A percentile compares a stretch with the other conserved stretches of the same genome.
These are phyloP conservation scores for Sarcophaga peregrina DNA, from an alignment of 1,140 invertebrate species.

Conservation along the genomic window DNA sequence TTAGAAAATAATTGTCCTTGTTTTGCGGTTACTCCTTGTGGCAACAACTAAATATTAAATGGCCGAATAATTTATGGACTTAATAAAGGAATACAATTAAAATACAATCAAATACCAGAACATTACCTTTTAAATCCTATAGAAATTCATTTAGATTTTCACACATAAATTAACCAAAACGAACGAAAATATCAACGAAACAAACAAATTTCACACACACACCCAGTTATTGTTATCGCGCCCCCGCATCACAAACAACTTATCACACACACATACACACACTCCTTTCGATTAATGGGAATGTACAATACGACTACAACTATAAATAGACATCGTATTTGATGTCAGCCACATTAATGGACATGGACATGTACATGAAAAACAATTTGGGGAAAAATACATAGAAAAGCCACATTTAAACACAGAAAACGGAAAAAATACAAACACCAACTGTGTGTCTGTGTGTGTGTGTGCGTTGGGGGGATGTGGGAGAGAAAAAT, in stretches of 20 bases:
- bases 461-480: no score
- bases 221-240: background rate
- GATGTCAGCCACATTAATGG: constrained; percentile 1
- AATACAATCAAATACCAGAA: constrained; percentile 24
- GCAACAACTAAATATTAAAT: background rate
- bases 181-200: background rate
- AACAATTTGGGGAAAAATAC: background rate
- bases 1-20: no score
- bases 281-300: no score
- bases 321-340: background rate
- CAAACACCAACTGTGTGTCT: background rate
- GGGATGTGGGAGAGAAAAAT: background rate
- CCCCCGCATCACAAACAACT: background rate
- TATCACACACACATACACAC: no score
- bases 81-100: constrained; percentile 38
- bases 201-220: background rate
- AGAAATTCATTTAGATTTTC: constrained; percentile 41
- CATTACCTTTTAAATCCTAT: constrained; percentile 14
- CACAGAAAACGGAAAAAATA: background rate
- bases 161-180: constrained; percentile 36
- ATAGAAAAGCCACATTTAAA: constrained; percentile 6
- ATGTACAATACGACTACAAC: no score
- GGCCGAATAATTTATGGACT: background rate
- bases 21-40: no score
- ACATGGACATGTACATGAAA: background rate